phyloP scores from a whole-genome alignment of 2,113 vertebrate genomes.

The Martes martes region DNA sequence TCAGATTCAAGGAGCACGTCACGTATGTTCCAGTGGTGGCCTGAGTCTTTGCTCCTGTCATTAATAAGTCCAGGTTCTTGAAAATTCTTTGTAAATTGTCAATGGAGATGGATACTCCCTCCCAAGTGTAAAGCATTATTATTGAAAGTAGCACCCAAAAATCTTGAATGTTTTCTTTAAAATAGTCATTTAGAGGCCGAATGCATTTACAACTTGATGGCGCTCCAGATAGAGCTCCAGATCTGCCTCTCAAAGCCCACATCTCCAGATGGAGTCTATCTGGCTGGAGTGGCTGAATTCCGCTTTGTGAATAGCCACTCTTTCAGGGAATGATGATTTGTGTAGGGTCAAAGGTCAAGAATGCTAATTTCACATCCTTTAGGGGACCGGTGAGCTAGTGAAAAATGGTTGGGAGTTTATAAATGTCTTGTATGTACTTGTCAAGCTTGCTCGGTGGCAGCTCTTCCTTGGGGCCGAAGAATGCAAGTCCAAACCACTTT shows the following conservation, averaged over 20 bases:
- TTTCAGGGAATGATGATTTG: constrained; percentile 65
- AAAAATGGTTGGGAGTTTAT: constrained; percentile 44
- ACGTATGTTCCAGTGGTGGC: background rate
- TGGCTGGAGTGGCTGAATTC: background rate
- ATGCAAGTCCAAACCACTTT: too few species aligned
- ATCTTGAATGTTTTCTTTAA: constrained; percentile 21
- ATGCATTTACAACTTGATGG: background rate
- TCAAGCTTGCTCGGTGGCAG: constrained; percentile 44
- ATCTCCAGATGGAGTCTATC: background rate
- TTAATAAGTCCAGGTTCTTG: background rate
- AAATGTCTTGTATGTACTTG: constrained; percentile 52
- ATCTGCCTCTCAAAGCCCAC: background rate
- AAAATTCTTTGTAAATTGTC: background rate
- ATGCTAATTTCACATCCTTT: constrained; percentile 69
- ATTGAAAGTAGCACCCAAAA: background rate
- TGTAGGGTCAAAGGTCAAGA: constrained; percentile 65
- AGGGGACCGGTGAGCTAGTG: constrained; percentile 48
- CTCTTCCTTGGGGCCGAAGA: constrained; percentile 43
- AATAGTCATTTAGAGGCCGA: background rate
- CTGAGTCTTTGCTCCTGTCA: background rate
- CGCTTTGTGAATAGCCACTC: constrained; percentile 14
- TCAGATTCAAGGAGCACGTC: background rate
- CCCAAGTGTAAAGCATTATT: background rate
- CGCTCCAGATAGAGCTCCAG: background rate
- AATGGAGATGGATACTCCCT: background rate